Conservation (phyloP, 2,113 vertebrate genomes). For the Urocitellus parryii region DNA sequence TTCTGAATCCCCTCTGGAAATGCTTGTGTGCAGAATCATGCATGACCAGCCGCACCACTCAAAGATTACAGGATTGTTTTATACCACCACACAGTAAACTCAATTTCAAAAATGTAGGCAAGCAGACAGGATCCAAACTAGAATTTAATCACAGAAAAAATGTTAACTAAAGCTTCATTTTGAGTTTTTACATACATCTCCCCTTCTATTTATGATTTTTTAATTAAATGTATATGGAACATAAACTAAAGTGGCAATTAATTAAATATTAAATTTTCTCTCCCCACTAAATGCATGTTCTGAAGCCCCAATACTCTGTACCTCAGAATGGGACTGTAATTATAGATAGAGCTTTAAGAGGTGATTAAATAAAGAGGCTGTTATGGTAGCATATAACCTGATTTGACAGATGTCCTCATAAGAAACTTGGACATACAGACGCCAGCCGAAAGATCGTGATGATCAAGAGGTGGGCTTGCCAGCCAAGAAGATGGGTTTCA, state of each 20-base stretch:
- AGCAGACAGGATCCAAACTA: background rate
- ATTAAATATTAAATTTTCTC: background rate
- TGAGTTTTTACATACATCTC: background rate
- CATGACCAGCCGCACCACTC: background rate
- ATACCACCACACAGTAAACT: background rate
- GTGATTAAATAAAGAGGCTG: background rate
- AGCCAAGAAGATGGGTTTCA: background rate
- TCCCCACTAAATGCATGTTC: background rate
- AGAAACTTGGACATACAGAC: background rate
- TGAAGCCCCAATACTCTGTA: background rate
- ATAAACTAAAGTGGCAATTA: constrained; percentile 30
- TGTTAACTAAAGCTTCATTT: background rate
- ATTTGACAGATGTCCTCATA: background rate
- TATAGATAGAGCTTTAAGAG: background rate
- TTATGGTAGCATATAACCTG: background rate
- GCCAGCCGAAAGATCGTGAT: background rate
- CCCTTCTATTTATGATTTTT: background rate
- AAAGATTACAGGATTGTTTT: background rate
- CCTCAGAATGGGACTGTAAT: background rate
- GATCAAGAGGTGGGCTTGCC: background rate
- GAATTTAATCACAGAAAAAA: constrained; percentile 5
- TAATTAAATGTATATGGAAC: background rate
- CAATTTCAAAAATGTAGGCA: background rate
- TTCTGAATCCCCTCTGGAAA: background rate
- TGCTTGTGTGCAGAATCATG: background rate